phyloP scores from a whole-genome alignment of 2,113 vertebrate species.

The Heteronetta atricapilla region DNA sequence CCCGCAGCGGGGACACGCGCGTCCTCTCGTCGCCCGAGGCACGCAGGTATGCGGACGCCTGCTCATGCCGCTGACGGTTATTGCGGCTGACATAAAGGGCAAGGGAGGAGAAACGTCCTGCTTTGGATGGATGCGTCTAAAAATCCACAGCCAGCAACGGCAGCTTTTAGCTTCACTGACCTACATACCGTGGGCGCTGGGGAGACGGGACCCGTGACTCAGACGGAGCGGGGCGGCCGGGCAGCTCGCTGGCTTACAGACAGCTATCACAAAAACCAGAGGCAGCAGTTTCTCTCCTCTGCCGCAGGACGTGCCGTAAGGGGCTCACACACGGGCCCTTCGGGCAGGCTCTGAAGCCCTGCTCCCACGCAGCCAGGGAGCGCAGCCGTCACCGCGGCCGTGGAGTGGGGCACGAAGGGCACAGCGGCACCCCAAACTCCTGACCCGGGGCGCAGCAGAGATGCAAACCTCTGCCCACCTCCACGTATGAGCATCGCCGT shows the following conservation, averaged over 20 bases:
- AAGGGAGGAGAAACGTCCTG: conserved; percentile 13
- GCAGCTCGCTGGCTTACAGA: neutral
- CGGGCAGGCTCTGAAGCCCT: too few relatives aligned
- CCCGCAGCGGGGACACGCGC: neutral
- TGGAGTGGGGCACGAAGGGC: neutral
- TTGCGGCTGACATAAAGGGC: conserved; percentile 54
- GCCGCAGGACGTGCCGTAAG: neutral
- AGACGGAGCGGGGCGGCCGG: neutral
- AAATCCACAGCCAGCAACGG: conserved; percentile 21
- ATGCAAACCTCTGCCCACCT: neutral
- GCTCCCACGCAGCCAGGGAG: neutral
- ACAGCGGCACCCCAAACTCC: rapidly evolving
- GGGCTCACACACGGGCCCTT: neutral
- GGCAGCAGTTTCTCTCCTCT: neutral
- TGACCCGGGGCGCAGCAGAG: neutral
- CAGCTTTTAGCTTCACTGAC: conserved; percentile 56
- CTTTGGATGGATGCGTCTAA: conserved; percentile 43
- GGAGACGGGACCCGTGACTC: neutral
- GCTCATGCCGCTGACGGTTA: neutral
- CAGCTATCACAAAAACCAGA: neutral
- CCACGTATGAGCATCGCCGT: too few relatives aligned
- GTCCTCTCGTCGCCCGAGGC: neutral
- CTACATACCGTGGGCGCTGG: conserved; percentile 12
- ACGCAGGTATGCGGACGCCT: neutral
- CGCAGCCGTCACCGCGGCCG: rapidly evolving